Base-by-base conservation (phyloP, 2,888 invertebrate genomes). In the Nomada fabriciana region DNA sequence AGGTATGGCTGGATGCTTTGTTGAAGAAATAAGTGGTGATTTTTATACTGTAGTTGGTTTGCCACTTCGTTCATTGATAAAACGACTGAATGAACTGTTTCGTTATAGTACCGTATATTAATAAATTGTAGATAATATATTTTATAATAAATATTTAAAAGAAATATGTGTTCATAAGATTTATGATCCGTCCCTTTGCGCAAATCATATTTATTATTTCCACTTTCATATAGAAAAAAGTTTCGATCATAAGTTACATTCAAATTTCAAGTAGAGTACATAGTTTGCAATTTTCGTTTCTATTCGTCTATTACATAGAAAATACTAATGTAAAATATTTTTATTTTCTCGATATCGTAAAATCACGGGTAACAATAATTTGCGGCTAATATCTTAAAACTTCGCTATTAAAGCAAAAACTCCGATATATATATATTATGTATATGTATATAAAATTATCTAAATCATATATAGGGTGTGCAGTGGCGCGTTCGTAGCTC, bases 1-100 rank as follows among this genome's bases (percentile, higher is more conserved):
- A 94, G 98, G 97, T 0, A 93, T 96, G 1, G 98, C 98, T 9
- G 97, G 97, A 0, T 96, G 97, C n/a, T 95, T 99, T 70, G 96
- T 98, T 59, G 96, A 97, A 91, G 95, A 95, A 87, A 96, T 99
- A 59, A 95, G 97, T 52, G 98, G 97, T 1, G 98, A 98, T 91
- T 98, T 96, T 94, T 98, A 97, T 94, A 98, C 97, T 78, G 98
- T 98, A 0, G 96, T 98, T 91, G 98, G 98, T 0, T 94, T 99
- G 86, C 98, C 98, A 0, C 91, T 98, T 2, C 96, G 97, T 90
- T 87, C 86, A 47, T 80, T 92, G 50, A 86, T 89, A 42, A 91
- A 89, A 59, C 85, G 89, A 77, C 84, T 94, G 47, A 93, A 94
- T 83, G 84, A 90, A 84, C 78, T 93, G 68, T 92, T 87, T 70